phyloP scores from a whole-genome alignment of 2,113 vertebrate species.

The Takifugu flavidus region DNA sequence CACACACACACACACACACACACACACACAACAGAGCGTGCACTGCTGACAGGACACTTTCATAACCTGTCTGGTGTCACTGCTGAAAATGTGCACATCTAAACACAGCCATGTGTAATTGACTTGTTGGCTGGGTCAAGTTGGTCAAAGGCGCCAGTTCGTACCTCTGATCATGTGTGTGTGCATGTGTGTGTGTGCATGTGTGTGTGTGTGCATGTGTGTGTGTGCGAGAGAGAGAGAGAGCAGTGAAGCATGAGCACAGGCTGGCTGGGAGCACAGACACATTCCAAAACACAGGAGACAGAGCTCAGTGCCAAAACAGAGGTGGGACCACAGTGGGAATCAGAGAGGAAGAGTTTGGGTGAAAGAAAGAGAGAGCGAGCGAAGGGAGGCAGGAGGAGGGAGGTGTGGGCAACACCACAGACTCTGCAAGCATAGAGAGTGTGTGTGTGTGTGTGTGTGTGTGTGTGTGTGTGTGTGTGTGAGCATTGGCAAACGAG shows the following conservation, averaged over 20 bases:
- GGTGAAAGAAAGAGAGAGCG: constrained; percentile 26
- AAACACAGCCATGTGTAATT: constrained; percentile 32
- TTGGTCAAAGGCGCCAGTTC: constrained; percentile 12
- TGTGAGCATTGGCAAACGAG: constrained; percentile 54
- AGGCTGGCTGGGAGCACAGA: constrained; percentile 31
- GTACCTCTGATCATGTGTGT: constrained; percentile 1
- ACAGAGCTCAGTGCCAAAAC: constrained; percentile 61
- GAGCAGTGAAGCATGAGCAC: constrained; percentile 31
- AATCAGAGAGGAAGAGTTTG: constrained; percentile 56
- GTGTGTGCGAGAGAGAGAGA: constrained; percentile 6
- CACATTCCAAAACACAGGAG: constrained; percentile 61
- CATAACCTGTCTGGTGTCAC: constrained; percentile 30
- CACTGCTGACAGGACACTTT: constrained; percentile 32
- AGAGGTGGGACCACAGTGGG: constrained; percentile 53
- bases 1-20: constrained; percentile 7
- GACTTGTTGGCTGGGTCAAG: constrained; percentile 24
- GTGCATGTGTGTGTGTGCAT: constrained; percentile 18
- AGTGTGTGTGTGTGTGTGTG: too few relatives aligned
- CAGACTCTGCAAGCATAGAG: constrained; percentile 58
- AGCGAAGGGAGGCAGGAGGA: constrained; percentile 1
- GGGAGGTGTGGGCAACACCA: constrained; percentile 19
- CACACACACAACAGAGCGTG: constrained; percentile 1
- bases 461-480: constrained; percentile 27
- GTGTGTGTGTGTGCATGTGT: constrained; percentile 11
- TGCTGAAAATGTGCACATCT: constrained; percentile 31